Base-by-base conservation (phyloP, 2,113 vertebrate genomes). In the Tinamus guttatus region DNA sequence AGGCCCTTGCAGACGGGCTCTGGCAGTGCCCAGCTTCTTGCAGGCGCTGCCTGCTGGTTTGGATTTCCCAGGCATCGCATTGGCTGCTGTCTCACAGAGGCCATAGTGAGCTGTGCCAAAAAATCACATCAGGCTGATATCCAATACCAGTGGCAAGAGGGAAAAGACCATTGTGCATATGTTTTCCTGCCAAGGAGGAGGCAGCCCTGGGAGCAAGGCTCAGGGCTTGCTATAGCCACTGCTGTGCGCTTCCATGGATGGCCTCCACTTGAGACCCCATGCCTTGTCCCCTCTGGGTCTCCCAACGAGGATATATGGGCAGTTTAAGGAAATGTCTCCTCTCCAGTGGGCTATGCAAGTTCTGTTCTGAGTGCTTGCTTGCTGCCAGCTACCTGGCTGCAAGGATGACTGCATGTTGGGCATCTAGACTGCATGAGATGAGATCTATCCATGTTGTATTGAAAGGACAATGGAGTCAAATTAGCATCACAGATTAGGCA, bases 61-160 rank as follows among this genome's bases (percentile, higher is more conserved):
- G 73, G 58, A 78, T 95, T 96, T 95, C 92, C 77, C 92, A 88
- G 71, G 90, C 58, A 13, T 27, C 1, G 2, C 41, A 24, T 71
- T 94, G 80, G 81, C 90, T 3, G 83, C 86, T 40, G 19, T 84
- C 65, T 86, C 9, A 0, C 58, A 86, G 92, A 85, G 81, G 70
- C 56, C 63, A 13, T 8, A 12, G 85, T 0, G 19, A 93, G 58
- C 81, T 9, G 83, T 92, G 92, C 93, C 95, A 96, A 89, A 52
- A 83, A 94, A 96, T 94, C 93, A 95, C 94, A 93, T 87, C 96
- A 80, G 95, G 94, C 96, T 87, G 93, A 95, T 9, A 96, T 85
- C 94, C 94, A 92, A 94, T 43, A 93, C 94, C 52, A 4, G 80
- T 58, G 47, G 49, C 83, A 92, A 85, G 79, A 95, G 51, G 69